phyloP scores from a whole-genome alignment of 2,113 vertebrate genomes.

The Eleginops maclovinus region DNA sequence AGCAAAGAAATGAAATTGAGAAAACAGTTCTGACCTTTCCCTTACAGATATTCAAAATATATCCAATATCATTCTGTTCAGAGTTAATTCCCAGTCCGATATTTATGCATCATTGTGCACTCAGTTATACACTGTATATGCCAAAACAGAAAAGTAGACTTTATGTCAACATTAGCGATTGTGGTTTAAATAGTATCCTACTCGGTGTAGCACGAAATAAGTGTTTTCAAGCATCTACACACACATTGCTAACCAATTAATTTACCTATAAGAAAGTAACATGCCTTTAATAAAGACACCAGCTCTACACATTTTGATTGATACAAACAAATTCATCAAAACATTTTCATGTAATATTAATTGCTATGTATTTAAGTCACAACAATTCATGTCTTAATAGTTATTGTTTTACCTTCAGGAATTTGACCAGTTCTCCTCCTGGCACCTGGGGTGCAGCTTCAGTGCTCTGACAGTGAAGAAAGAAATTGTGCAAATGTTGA shows the following conservation, averaged over 20 bases:
- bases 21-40: slow-evolving; percentile 1
- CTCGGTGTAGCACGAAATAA: background rate
- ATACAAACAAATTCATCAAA: background rate
- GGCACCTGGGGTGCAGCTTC: slow-evolving; percentile 86
- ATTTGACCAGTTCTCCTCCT: slow-evolving; percentile 94
- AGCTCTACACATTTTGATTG: background rate
- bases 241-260: background rate
- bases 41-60: background rate
- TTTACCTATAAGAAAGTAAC: background rate
- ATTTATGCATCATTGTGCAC: background rate
- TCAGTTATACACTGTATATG: background rate
- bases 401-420: slow-evolving; percentile 90
- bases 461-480: slow-evolving; percentile 93
- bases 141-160: background rate
- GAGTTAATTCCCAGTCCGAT: background rate
- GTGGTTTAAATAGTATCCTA: background rate
- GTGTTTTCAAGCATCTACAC: background rate
- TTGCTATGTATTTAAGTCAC: background rate
- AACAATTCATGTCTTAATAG: background rate
- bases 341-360: background rate
- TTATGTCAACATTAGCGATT: background rate
- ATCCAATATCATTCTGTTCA: background rate
- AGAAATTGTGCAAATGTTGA: slow-evolving; percentile 99
- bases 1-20: background rate
- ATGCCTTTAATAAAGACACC: background rate